phyloP scores from a whole-genome alignment of 2,888 invertebrate species.

The Ommatoiulus sabulosus region DNA sequence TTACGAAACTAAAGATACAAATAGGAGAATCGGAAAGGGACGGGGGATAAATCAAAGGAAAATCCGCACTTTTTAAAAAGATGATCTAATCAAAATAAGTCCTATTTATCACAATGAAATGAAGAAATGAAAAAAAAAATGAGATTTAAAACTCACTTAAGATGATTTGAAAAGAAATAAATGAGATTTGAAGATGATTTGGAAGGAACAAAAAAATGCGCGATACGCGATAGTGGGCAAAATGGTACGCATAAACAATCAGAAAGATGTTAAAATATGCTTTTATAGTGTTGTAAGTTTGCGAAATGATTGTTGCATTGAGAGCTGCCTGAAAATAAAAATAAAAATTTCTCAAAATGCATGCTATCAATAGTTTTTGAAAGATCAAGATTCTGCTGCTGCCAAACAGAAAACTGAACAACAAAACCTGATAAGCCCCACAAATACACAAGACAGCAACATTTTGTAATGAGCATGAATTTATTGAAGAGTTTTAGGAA shows the following conservation, averaged over 20 bases:
- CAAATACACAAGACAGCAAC: too few relatives aligned
- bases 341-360: neutral
- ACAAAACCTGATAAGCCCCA: too few relatives aligned
- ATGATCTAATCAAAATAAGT: neutral
- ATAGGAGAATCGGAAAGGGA: neutral
- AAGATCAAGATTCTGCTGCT: too few relatives aligned
- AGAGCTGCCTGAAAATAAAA: neutral
- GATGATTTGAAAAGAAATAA: constrained; percentile 9
- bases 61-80: neutral
- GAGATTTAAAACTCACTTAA: neutral
- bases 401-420: too few relatives aligned
- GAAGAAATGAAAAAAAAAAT: neutral
- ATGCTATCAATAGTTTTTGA: too few relatives aligned
- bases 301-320: neutral
- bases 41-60: neutral
- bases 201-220: constrained; percentile 6
- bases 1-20: neutral
- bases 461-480: too few relatives aligned
- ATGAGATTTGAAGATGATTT: neutral
- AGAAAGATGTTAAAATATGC: neutral
- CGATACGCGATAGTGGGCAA: neutral
- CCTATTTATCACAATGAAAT: constrained; percentile 21
- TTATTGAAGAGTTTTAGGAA: too few relatives aligned
- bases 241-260: neutral
- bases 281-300: neutral